A percentile compares a stretch with the other conserved stretches of the same genome.
Evolutionary conservation across 1,140 invertebrate species (phyloP).

Genomic region (Neelides sp.): DNA sequence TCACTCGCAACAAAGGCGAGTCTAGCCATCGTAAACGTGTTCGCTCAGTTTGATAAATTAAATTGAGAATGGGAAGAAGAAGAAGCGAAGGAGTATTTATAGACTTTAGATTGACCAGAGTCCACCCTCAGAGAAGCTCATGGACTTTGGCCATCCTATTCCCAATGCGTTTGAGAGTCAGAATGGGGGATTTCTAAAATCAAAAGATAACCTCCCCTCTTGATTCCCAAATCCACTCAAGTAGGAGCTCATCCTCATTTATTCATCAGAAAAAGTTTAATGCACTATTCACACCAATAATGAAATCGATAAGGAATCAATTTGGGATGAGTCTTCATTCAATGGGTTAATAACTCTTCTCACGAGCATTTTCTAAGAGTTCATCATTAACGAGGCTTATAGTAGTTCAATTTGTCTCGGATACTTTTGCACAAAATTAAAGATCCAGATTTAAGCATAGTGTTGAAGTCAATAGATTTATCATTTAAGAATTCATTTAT

Average conservation of each 20-base stretch:
- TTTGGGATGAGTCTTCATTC: too few relatives aligned
- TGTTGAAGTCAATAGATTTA: too few relatives aligned
- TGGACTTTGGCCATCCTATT: background rate
- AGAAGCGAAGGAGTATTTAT: constrained; percentile 1
- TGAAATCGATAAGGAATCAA: too few relatives aligned
- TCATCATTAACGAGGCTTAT: too few relatives aligned
- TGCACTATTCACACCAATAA: too few relatives aligned
- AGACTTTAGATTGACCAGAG: background rate
- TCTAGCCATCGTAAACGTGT: constrained; percentile 18
- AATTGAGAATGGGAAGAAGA: constrained; percentile 3
- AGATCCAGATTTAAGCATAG: too few relatives aligned
- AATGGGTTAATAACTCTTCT: too few relatives aligned
- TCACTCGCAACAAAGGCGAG: constrained; percentile 23
- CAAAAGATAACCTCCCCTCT: background rate
- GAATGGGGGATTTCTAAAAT: too few relatives aligned
- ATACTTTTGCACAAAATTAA: too few relatives aligned
- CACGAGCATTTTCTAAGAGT: too few relatives aligned
- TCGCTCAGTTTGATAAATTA: background rate
- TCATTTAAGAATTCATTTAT: too few relatives aligned
- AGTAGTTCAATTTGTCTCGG: too few relatives aligned
- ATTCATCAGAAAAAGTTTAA: background rate
- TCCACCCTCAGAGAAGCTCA: background rate
- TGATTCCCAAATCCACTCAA: background rate
- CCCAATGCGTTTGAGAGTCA: background rate
- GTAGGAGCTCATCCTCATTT: constrained; percentile 3